Conservation (phyloP, 2,888 invertebrate genomes). For the Mellilla xanthometata region DNA sequence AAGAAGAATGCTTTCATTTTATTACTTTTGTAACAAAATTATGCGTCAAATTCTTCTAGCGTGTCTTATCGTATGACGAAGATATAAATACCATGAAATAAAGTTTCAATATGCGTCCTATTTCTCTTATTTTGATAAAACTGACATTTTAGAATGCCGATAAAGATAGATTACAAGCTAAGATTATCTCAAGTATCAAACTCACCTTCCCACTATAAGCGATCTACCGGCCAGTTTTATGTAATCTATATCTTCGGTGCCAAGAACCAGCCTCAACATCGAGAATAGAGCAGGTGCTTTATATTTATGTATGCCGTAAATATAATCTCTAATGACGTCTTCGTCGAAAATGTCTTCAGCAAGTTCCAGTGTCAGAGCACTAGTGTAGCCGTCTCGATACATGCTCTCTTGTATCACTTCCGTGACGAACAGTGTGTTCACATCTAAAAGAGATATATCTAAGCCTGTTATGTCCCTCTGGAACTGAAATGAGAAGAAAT, state of each 20-base stretch:
- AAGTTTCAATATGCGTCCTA: not conserved
- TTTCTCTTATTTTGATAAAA: not conserved
- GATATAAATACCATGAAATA: no score
- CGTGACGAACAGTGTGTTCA: slow-evolving; percentile 59
- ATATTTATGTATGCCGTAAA: slow-evolving; percentile 50
- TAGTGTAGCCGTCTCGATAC: slow-evolving; percentile 49
- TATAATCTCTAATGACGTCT: slow-evolving; percentile 45
- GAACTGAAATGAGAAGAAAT: slow-evolving; percentile 37
- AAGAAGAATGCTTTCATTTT: no score
- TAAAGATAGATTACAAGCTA: slow-evolving; percentile 15
- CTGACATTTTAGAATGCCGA: slow-evolving; percentile 7
- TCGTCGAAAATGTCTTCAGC: slow-evolving; percentile 45
- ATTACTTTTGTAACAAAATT: no score
- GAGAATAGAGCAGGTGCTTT: slow-evolving; percentile 64
- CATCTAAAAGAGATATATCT: slow-evolving; percentile 51
- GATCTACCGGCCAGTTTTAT: slow-evolving; percentile 47
- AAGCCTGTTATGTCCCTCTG: slow-evolving; percentile 37
- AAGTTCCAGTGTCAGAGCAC: slow-evolving; percentile 42
- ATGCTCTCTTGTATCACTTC: slow-evolving; percentile 70
- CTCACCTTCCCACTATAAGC: slow-evolving; percentile 52
- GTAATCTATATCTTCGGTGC: slow-evolving; percentile 45
- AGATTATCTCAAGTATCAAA: slow-evolving; percentile 13
- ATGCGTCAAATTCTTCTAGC: no score
- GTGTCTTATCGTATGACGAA: no score
- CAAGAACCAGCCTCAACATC: slow-evolving; percentile 54